Evolutionary conservation across 2,113 vertebrate species (phyloP).

Genomic region (Petaurus breviceps): DNA sequence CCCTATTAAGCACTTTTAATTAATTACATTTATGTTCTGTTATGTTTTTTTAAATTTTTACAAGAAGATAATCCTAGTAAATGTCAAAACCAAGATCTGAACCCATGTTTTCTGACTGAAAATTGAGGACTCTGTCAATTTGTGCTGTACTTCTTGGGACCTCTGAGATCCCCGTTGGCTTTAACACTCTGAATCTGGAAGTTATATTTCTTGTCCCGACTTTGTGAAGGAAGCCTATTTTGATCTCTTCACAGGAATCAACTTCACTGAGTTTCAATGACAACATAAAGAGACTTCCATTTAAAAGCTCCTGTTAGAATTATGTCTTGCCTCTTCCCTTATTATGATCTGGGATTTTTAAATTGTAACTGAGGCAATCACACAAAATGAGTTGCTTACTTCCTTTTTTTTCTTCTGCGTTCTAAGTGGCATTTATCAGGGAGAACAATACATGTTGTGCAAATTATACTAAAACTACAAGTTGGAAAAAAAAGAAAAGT

Average conservation of each 20-base stretch:
- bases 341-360: background rate
- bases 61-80: background rate
- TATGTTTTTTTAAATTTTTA: background rate
- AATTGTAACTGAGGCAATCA: background rate
- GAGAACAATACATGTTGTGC: conserved; percentile 5
- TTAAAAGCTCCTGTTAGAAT: background rate
- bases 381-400: conserved; percentile 7
- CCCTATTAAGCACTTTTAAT: background rate
- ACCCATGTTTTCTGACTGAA: background rate
- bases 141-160: background rate
- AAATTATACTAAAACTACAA: conserved; percentile 70
- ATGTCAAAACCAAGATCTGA: background rate
- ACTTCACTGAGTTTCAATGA: background rate
- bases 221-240: background rate
- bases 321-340: background rate
- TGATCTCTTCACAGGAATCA: background rate
- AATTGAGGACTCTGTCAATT: background rate
- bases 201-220: background rate
- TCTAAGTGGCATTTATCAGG: conserved; percentile 5
- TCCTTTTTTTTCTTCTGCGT: conserved; percentile 35
- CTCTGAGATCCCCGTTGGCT: background rate
- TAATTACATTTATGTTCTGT: background rate
- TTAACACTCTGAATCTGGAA: background rate
- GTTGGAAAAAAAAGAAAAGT: conserved; percentile 63
- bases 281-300: background rate